These are phyloP conservation scores for Acrocephalus arundinaceus DNA, from an alignment of 2,113 vertebrate genomes.

Conservation along the genomic window DNA sequence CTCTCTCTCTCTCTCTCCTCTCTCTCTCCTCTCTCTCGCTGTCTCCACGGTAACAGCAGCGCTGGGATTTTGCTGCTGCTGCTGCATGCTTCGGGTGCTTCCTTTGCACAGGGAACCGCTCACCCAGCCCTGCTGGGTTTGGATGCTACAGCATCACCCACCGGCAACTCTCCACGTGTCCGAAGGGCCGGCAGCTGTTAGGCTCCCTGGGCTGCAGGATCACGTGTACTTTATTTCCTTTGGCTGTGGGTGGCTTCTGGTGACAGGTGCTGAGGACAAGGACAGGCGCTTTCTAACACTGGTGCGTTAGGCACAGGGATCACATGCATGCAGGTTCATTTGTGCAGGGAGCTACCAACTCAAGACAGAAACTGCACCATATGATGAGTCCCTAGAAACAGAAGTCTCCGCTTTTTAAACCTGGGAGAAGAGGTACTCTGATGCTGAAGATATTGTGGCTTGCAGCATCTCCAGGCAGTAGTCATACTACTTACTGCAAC, in stretches of 20 bases:
- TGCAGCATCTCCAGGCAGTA: not conserved
- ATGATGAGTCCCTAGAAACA: not conserved
- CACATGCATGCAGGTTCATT: not conserved
- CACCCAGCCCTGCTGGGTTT: not conserved
- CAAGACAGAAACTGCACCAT: not conserved
- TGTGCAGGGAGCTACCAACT: not conserved
- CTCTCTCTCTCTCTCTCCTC: not conserved
- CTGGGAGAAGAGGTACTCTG: not conserved
- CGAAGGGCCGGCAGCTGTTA: fast-evolving
- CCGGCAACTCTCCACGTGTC: too few relatives aligned
- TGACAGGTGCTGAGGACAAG: not conserved
- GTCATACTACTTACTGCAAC: not conserved
- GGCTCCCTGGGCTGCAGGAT: not conserved
- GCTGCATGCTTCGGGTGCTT: constrained; percentile 19
- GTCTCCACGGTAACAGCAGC: constrained; percentile 70
- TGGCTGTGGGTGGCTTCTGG: not conserved
- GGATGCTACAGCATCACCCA: not conserved
- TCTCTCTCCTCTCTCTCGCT: not conserved
- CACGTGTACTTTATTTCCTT: not conserved
- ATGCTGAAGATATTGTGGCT: not conserved
- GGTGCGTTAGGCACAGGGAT: not conserved
- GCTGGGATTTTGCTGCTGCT: not conserved
- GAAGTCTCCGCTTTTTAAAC: not conserved
- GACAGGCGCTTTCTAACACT: not conserved
- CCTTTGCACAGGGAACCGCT: not conserved